Percentiles rank a stretch among this genome's conserved stretches.
These are phyloP conservation scores for Periophthalmus modestus DNA, from an alignment of 2,113 vertebrate genomes.

Conservation along the genomic window DNA sequence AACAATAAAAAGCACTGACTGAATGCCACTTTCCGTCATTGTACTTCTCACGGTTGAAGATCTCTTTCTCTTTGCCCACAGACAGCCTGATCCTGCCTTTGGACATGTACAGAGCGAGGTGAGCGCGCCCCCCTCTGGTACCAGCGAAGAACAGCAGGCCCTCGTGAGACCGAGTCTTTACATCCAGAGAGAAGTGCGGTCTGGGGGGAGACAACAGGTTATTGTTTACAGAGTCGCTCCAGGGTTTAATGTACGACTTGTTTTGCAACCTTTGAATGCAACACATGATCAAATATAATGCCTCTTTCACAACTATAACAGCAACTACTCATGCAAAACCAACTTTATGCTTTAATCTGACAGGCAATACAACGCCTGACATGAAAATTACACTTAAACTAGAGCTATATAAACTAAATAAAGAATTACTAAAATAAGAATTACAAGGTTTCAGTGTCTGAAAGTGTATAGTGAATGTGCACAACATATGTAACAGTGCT, in stretches of 20 bases:
- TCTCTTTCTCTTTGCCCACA: constrained; percentile 75
- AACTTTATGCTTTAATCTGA: too few species aligned
- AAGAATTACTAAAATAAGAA: too few species aligned
- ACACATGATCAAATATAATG: background rate
- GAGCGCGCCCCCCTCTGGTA: constrained; percentile 72
- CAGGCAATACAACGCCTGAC: too few species aligned
- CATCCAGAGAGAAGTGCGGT: constrained; percentile 84
- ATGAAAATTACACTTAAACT: too few species aligned
- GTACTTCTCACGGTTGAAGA: constrained; percentile 85
- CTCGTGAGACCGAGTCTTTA: constrained; percentile 79
- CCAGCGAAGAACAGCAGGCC: constrained; percentile 85
- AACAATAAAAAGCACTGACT: constrained; percentile 74
- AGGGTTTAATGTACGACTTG: background rate
- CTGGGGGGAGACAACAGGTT: constrained; percentile 61
- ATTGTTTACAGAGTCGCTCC: background rate
- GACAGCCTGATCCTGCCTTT: constrained; percentile 86
- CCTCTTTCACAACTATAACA: background rate
- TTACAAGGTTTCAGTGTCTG: too few species aligned
- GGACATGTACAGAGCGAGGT: constrained; percentile 84
- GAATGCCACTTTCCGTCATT: constrained; percentile 91
- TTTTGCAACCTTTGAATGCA: background rate
- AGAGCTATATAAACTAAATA: too few species aligned
- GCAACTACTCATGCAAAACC: too few species aligned
- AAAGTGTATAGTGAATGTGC: too few species aligned
- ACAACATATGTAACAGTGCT: too few species aligned